Conservation (phyloP, 2,888 invertebrate genomes). For the Odontocolon sp. region DNA sequence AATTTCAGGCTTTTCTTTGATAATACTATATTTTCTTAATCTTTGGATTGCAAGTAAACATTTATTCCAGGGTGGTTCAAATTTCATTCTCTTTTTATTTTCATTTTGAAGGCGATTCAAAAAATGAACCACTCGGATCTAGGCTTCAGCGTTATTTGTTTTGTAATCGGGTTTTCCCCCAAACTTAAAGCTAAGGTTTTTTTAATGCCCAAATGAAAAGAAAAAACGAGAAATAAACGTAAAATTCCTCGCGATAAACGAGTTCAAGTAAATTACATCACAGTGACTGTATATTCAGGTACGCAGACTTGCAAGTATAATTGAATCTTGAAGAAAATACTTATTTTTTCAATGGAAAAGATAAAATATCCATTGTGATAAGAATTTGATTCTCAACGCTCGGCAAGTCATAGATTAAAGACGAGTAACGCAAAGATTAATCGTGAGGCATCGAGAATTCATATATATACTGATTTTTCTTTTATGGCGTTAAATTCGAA, state of each 20-base stretch:
- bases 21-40: slow-evolving; percentile 45
- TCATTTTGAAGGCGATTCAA: slow-evolving; percentile 57
- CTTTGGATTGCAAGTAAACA: slow-evolving; percentile 55
- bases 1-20: slow-evolving; percentile 17
- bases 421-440: slow-evolving; percentile 30
- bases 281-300: slow-evolving; percentile 63
- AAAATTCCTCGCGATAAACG: not conserved
- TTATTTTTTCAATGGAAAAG: not conserved
- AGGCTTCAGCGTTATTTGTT: slow-evolving; percentile 18
- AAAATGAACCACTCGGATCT: slow-evolving; percentile 65
- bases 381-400: not conserved
- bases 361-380: not conserved
- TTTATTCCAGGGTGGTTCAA: slow-evolving; percentile 52
- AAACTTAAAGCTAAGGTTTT: too few species aligned
- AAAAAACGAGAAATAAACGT: not conserved
- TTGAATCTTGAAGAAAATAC: slow-evolving; percentile 19
- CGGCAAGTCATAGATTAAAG: slow-evolving; percentile 23
- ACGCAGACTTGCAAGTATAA: slow-evolving; percentile 50
- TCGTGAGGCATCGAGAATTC: slow-evolving; percentile 16
- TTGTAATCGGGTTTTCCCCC: not conserved
- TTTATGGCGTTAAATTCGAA: slow-evolving; percentile 43
- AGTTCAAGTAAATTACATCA: slow-evolving; percentile 46
- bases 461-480: not conserved
- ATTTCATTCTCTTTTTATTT: slow-evolving; percentile 38
- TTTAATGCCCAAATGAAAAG: not conserved